These are phyloP conservation scores for Donacobius atricapilla DNA, from an alignment of 2,113 vertebrate species.

Conservation along the genomic window DNA sequence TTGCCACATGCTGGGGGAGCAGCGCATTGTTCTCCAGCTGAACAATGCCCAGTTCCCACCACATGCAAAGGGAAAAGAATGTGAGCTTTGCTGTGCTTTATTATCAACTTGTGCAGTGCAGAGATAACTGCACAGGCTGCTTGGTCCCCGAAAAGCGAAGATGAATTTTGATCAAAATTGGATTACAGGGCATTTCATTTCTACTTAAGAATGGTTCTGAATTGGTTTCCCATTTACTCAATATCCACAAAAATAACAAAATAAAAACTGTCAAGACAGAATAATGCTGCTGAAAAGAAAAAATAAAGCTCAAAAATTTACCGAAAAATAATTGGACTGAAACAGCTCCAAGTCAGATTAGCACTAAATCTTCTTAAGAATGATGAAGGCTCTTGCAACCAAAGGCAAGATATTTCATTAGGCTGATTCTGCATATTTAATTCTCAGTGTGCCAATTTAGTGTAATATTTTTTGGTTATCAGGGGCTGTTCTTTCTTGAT, in stretches of 20 bases:
- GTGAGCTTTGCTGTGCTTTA: constrained; percentile 11
- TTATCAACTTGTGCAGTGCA: constrained; percentile 44
- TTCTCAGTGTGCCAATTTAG: constrained; percentile 13
- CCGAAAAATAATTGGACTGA: constrained; percentile 22
- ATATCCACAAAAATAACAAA: constrained; percentile 31
- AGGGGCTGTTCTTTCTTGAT: neutral
- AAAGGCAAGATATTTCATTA: constrained; percentile 61
- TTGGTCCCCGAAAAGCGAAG: constrained; percentile 32
- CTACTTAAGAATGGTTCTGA: constrained; percentile 56
- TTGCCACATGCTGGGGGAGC: neutral
- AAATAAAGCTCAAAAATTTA: neutral
- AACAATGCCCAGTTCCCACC: constrained; percentile 29
- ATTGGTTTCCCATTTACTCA: constrained; percentile 51
- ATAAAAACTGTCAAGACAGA: constrained; percentile 21
- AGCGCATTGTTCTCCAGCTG: constrained; percentile 37
- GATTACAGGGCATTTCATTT: constrained; percentile 58
- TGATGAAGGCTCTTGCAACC: constrained; percentile 26
- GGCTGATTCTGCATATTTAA: constrained; percentile 42
- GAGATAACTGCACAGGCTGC: constrained; percentile 8
- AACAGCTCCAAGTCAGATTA: constrained; percentile 51
- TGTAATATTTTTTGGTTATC: constrained; percentile 26
- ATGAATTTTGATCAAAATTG: constrained; percentile 62
- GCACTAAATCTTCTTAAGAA: constrained; percentile 57
- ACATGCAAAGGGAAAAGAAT: constrained; percentile 23
- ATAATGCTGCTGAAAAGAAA: constrained; percentile 40